Evolutionary conservation across 2,797 vertebrate species (phyloP).

Genomic region (Chromobotia macracanthus): DNA sequence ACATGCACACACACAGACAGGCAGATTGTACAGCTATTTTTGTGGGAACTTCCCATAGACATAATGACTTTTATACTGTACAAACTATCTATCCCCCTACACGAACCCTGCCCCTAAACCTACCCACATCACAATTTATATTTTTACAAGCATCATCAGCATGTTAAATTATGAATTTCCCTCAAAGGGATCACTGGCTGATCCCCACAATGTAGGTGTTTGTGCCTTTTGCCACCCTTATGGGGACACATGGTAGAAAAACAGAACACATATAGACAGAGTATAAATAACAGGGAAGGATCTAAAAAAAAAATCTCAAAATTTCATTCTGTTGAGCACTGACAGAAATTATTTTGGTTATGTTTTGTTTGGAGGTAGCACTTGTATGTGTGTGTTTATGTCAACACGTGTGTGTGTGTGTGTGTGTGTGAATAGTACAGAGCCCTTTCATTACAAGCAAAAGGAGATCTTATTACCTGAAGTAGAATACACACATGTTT

Average conservation of each 20-base stretch:
- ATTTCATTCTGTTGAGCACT: slow-evolving; percentile 43
- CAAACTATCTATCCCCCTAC: no score
- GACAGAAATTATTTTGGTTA: slow-evolving; percentile 36
- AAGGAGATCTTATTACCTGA: slow-evolving; percentile 75
- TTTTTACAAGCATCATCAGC: no score
- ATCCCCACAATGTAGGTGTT: no score
- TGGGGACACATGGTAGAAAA: no score
- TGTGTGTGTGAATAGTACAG: slow-evolving; percentile 63
- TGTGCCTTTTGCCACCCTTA: no score
- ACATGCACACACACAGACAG: slow-evolving; percentile 24
- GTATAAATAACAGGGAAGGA: slow-evolving; percentile 38
- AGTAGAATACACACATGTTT: slow-evolving; percentile 81
- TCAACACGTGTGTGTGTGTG: slow-evolving; percentile 36
- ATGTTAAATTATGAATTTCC: no score
- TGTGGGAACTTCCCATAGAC: no score
- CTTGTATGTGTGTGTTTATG: slow-evolving; percentile 58
- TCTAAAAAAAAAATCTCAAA: no score
- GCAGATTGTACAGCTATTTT: background rate
- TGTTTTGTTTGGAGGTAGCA: slow-evolving; percentile 44
- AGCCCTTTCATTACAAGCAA: slow-evolving; percentile 69
- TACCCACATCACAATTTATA: no score
- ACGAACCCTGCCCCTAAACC: no score
- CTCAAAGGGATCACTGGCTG: no score
- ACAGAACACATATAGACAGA: slow-evolving; percentile 41
- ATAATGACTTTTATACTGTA: no score